Evolutionary conservation across 92 coral and sea anemone genomes (phyloP).

Genomic region (Bergia puertoricense): DNA sequence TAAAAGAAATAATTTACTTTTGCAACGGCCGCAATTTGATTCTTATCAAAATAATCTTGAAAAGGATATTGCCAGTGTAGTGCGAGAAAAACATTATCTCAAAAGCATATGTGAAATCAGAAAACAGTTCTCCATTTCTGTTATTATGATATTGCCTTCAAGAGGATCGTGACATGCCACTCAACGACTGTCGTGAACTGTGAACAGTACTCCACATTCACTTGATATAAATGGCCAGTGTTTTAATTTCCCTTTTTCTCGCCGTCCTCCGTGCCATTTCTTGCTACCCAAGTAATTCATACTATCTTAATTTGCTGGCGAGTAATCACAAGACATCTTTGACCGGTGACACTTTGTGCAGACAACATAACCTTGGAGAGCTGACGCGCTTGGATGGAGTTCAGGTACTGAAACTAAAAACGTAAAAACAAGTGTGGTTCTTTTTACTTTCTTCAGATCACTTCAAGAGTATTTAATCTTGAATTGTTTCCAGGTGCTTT

Average conservation of each 20-base stretch:
- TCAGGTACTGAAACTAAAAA: neutral
- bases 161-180: neutral
- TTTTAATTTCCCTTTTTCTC: neutral
- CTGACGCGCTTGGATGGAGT: constrained; percentile 34
- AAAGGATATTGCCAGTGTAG: constrained; percentile 17
- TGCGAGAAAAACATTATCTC: constrained; percentile 28
- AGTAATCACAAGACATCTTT: neutral
- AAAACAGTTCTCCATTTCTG: neutral
- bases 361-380: constrained; percentile 7
- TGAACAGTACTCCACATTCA: neutral
- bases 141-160: neutral
- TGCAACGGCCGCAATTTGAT: neutral
- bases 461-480: neutral
- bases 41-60: constrained; percentile 42
- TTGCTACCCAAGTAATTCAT: constrained; percentile 9
- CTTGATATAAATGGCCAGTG: neutral
- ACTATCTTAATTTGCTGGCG: constrained; percentile 13
- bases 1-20: neutral
- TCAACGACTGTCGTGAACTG: neutral
- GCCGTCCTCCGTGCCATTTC: neutral
- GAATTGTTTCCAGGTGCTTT: too few relatives aligned
- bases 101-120: constrained; percentile 6
- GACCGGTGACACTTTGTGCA: neutral
- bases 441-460: neutral
- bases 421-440: too few relatives aligned